phyloP scores from a whole-genome alignment of 2,888 invertebrate genomes.

The Melanchra persicariae region DNA sequence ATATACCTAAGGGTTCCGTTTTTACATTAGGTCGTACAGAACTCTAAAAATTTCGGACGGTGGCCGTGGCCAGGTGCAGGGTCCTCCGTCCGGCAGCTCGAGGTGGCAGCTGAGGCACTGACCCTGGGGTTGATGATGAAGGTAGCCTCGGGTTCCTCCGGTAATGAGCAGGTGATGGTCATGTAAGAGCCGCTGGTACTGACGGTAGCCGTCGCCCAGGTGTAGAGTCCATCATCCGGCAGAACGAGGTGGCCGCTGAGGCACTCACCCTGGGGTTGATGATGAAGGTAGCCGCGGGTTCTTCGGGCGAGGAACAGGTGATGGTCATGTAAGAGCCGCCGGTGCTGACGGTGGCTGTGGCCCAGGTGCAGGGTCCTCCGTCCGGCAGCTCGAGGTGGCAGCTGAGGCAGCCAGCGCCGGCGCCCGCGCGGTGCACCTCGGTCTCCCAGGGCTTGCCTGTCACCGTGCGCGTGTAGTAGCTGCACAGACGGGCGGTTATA shows the following conservation, averaged over 20 bases:
- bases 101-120: conserved; percentile 93
- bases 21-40: no score
- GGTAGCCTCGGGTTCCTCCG: conserved; percentile 91
- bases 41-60: no score
- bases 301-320: conserved; percentile 93
- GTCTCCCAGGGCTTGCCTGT: conserved; percentile 92
- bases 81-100: conserved; percentile 89
- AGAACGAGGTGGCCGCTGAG: conserved; percentile 92
- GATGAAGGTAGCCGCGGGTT: conserved; percentile 91
- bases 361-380: conserved; percentile 91
- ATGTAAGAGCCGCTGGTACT: conserved; percentile 92
- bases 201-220: conserved; percentile 91
- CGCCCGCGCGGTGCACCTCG: conserved; percentile 92
- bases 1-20: no score
- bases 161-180: conserved; percentile 93
- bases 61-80: conserved; percentile 92
- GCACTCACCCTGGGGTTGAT: conserved; percentile 90
- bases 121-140: conserved; percentile 88
- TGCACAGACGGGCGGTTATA: conserved; percentile 72
- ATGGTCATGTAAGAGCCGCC: conserved; percentile 92
- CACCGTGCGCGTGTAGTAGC: conserved; percentile 94
- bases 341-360: conserved; percentile 91
- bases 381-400: conserved; percentile 91
- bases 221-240: conserved; percentile 91
- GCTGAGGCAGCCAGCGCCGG: conserved; percentile 92